These are phyloP conservation scores for Disparrhopalites patrizii DNA, from an alignment of 2,888 invertebrate genomes.

Conservation along the genomic window DNA sequence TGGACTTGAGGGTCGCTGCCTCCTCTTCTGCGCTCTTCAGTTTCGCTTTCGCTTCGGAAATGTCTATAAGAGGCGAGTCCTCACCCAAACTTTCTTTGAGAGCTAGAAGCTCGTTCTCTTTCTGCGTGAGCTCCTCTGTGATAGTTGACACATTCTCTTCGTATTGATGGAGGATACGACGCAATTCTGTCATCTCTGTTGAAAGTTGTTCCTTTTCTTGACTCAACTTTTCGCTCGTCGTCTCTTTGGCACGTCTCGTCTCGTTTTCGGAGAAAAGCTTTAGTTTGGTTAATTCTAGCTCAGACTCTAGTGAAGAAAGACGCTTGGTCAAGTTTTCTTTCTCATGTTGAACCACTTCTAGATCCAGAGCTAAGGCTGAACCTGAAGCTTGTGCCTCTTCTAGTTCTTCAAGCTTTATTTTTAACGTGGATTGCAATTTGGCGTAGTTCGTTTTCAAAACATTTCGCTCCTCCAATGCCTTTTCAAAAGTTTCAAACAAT, in stretches of 20 bases:
- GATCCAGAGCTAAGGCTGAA: conserved; percentile 32
- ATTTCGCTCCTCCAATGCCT: conserved; percentile 41
- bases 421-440: conserved; percentile 39
- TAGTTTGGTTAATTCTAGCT: conserved; percentile 36
- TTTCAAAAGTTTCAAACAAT: background rate
- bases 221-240: background rate
- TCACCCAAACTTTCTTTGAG: conserved; percentile 45
- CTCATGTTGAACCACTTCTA: conserved; percentile 38
- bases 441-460: conserved; percentile 33
- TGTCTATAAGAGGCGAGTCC: conserved; percentile 46
- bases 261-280: conserved; percentile 36
- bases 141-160: conserved; percentile 40
- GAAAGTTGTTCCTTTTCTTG: conserved; percentile 20
- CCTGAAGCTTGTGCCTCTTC: conserved; percentile 32
- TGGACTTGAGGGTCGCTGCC: conserved; percentile 31
- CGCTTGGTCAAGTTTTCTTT: conserved; percentile 35
- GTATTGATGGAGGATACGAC: conserved; percentile 42
- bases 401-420: conserved; percentile 37
- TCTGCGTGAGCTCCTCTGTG: conserved; percentile 41
- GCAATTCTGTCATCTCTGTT: conserved; percentile 40
- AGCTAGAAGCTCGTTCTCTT: conserved; percentile 44
- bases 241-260: conserved; percentile 22
- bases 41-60: conserved; percentile 44
- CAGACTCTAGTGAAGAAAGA: conserved; percentile 32
- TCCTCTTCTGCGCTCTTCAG: conserved; percentile 37